phyloP scores from a whole-genome alignment of 2,113 vertebrate genomes.

The Oreochromis tanganicae region DNA sequence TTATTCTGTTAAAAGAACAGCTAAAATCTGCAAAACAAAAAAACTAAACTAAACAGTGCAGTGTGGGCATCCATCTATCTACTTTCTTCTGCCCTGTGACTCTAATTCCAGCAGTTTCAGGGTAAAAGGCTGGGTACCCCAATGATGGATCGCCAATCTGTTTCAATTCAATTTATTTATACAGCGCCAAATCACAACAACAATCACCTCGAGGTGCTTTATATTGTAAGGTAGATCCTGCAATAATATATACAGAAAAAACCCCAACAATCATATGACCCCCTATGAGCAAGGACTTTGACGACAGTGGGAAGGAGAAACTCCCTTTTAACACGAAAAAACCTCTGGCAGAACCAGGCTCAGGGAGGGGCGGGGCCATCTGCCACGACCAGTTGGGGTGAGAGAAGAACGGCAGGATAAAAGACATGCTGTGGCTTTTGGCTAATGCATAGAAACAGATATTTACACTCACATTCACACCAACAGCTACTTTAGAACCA shows the following conservation, averaged over 20 bases:
- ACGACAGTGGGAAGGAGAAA: background rate
- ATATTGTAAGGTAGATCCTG: background rate
- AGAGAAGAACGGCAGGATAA: background rate
- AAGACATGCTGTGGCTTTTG: background rate
- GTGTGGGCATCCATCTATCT: background rate
- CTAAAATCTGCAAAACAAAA: background rate
- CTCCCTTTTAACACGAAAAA: background rate
- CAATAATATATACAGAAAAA: background rate
- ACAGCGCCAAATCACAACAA: background rate
- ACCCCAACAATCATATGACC: accelerated
- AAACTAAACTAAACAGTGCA: background rate
- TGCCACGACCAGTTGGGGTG: accelerated
- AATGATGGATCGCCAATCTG: background rate
- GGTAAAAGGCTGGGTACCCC: background rate
- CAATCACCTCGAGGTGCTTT: background rate
- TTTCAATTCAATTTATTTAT: background rate
- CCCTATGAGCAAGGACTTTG: accelerated
- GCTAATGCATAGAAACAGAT: background rate
- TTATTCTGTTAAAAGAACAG: background rate
- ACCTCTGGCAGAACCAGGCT: background rate
- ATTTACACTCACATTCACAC: background rate
- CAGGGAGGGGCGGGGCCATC: background rate
- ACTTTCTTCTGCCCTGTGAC: background rate
- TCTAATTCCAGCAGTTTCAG: background rate
- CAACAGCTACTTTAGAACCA: background rate